Evolutionary conservation across 1,140 invertebrate genomes (phyloP), one percentile per base, ranked within the genome.

Genomic region (Drosophila gunungcola): DNA sequence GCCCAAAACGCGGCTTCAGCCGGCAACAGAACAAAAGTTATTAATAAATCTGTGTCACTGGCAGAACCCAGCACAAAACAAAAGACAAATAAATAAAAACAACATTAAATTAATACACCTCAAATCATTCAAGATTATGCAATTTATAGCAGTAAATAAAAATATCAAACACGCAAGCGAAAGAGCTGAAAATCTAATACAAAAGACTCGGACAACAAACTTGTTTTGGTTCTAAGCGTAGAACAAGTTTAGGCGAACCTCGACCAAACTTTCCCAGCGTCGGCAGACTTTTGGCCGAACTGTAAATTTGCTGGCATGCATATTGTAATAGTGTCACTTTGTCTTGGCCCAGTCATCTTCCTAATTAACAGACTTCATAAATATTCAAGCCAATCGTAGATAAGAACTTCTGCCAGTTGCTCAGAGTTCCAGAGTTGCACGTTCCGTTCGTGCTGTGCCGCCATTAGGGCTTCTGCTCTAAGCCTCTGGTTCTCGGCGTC

Each of bases 1-100:
- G 63, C 34, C 21, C 48, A 83, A 16, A 56, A 49, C 73, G 58
- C 75, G 75, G 68, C 62, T 78, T 61, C 36, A 52, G 27, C 13
- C 6, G 38, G 34, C 34, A 43, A 64, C 27, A 73, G 54, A 55
- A 61, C 48, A 82, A 56, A 60, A 60, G 70, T 51, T 83, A 83
- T 84, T 79, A 83, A 83, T 83, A 83, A 83, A 83, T 84, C 80
- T 75, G 80, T 84, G 80, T 83, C 80, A 83, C 75, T 55, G 52
- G 41, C 45, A 58, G 45, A 78, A 39, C 34, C 25, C 64, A 10
- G 61, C 36, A 53, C 48, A 53, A 53, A 13, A 62, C 57, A 61
- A 62, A 34, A 53, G 58, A 29, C 16, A 27, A 16, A 34, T 27
- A 34, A 53, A 48, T 25, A 53, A 29, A 13, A 32, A 11, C n/a